Percentiles rank a stretch among this genome's conserved stretches.
These are phyloP conservation scores for Amniataba percoides DNA, from an alignment of 2,797 vertebrate genomes.

Conservation along the genomic window DNA sequence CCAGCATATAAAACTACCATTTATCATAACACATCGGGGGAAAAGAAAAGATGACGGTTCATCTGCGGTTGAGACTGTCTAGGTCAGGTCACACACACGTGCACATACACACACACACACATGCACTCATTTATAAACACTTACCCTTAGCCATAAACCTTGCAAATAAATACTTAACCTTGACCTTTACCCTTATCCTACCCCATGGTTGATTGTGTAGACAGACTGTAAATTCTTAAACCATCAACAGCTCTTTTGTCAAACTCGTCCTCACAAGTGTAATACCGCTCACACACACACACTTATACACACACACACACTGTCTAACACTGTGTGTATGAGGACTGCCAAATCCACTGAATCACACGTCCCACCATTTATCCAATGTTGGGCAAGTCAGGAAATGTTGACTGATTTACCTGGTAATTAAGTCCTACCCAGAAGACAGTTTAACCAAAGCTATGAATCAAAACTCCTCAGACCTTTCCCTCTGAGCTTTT, in stretches of 20 bases:
- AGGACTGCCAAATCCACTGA: slow-evolving; percentile 48
- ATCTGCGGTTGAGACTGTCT: slow-evolving; percentile 63
- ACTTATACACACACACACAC: slow-evolving; percentile 15
- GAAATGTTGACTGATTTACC: slow-evolving; percentile 75
- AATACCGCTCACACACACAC: neutral
- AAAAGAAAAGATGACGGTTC: slow-evolving; percentile 60
- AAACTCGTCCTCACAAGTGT: slow-evolving; percentile 3
- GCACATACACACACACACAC: neutral
- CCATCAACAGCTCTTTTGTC: slow-evolving; percentile 18
- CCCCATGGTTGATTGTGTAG: slow-evolving; percentile 4
- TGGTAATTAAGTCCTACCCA: slow-evolving; percentile 75
- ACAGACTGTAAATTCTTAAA: slow-evolving; percentile 20
- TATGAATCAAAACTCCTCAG: slow-evolving; percentile 59
- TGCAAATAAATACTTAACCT: slow-evolving; percentile 44
- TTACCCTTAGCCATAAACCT: slow-evolving; percentile 31
- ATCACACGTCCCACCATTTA: slow-evolving; percentile 38
- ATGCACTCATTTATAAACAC: slow-evolving; percentile 25
- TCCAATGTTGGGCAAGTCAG: slow-evolving; percentile 71
- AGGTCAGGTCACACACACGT: slow-evolving; percentile 45
- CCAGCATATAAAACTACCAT: slow-evolving; percentile 57
- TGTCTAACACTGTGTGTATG: slow-evolving; percentile 27
- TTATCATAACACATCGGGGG: slow-evolving; percentile 62
- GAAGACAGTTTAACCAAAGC: slow-evolving; percentile 66
- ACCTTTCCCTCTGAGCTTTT: slow-evolving; percentile 46
- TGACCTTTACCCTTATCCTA: slow-evolving; percentile 33